Evolutionary conservation across 2,797 vertebrate species (phyloP).

Genomic region (Loris lydekkerianus): DNA sequence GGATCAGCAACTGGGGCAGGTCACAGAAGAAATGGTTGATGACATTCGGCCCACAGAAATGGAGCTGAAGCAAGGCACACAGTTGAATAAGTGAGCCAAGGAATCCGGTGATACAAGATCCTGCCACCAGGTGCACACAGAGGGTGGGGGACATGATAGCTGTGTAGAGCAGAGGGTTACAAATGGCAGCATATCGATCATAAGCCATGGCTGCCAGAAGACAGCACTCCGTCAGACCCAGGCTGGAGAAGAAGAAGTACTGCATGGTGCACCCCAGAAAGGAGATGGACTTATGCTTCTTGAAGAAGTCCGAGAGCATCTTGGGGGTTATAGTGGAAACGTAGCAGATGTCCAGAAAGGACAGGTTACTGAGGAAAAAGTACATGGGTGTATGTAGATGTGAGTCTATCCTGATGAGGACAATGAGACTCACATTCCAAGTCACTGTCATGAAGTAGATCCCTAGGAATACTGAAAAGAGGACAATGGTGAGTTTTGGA

Average conservation of each 20-base stretch:
- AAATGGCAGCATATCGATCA: conserved; percentile 67
- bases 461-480: conserved; percentile 63
- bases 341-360: conserved; percentile 63
- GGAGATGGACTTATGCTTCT: conserved; percentile 60
- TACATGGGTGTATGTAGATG: conserved; percentile 62
- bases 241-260: conserved; percentile 58
- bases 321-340: conserved; percentile 32
- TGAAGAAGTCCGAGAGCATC: conserved; percentile 66
- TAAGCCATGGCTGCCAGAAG: conserved; percentile 71
- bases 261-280: conserved; percentile 42
- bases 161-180: conserved; percentile 65
- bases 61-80: conserved; percentile 57
- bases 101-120: neutral
- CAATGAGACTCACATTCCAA: conserved; percentile 43
- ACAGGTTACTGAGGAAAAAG: conserved; percentile 62
- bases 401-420: conserved; percentile 41
- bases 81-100: conserved; percentile 43
- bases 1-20: conserved; percentile 19
- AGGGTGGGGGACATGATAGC: conserved; percentile 53
- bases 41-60: conserved; percentile 68
- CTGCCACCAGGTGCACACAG: conserved; percentile 31
- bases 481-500: neutral
- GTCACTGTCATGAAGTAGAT: conserved; percentile 36
- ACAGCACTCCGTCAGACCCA: conserved; percentile 70
- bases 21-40: conserved; percentile 73